These are phyloP conservation scores for Synanthedon tipuliformis DNA, from an alignment of 2,888 invertebrate species.

Conservation along the genomic window DNA sequence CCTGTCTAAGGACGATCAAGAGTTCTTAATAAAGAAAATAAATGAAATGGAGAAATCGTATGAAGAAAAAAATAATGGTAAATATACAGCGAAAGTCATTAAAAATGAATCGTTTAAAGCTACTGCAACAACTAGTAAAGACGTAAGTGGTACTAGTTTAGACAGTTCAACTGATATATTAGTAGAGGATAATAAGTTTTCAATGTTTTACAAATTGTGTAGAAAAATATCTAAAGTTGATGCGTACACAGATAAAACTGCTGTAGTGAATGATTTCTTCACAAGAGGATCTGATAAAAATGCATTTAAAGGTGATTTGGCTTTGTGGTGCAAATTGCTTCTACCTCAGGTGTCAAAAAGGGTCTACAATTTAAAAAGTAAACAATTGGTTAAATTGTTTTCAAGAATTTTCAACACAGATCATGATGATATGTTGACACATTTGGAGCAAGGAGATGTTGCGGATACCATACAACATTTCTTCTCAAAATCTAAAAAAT, in stretches of 20 bases:
- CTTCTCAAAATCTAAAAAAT: constrained; percentile 74
- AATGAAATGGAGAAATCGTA: constrained; percentile 71
- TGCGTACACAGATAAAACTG: constrained; percentile 86
- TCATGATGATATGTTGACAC: constrained; percentile 84
- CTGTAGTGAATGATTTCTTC: constrained; percentile 76
- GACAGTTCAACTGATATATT: constrained; percentile 5
- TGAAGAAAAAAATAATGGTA: constrained; percentile 60
- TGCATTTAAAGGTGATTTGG: constrained; percentile 81
- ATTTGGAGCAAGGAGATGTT: constrained; percentile 91
- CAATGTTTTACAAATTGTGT: constrained; percentile 82
- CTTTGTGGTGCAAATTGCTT: constrained; percentile 84
- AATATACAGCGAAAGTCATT: constrained; percentile 48
- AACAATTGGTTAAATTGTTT: constrained; percentile 90
- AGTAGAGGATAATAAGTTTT: constrained; percentile 77
- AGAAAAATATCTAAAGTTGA: constrained; percentile 80
- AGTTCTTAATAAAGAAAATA: constrained; percentile 72
- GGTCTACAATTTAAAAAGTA: constrained; percentile 92
- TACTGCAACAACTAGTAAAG: constrained; percentile 6
- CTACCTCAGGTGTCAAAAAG: constrained; percentile 86
- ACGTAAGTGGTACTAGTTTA: not conserved
- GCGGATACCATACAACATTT: constrained; percentile 86
- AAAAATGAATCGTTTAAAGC: constrained; percentile 34
- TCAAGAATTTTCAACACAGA: constrained; percentile 80
- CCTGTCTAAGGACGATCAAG: constrained; percentile 75
- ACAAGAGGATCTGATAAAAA: constrained; percentile 70